Conservation (phyloP, 2,888 invertebrate genomes). For the Diarsia rubi region DNA sequence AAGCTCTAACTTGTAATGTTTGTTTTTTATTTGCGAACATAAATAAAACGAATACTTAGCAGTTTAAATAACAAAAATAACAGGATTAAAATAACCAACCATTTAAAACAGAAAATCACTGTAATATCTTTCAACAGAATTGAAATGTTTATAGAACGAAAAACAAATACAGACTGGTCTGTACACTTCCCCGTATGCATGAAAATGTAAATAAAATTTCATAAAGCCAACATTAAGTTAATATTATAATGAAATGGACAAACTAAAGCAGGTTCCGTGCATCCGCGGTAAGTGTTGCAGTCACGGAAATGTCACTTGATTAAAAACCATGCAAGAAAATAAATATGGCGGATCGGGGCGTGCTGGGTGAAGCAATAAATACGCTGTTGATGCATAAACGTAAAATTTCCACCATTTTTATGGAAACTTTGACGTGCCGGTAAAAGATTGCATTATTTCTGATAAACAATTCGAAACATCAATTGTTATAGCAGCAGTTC, state of each 20-base stretch:
- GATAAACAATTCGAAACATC: not conserved
- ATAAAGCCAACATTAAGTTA: constrained; percentile 25
- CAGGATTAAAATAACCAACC: not conserved
- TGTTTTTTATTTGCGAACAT: not conserved
- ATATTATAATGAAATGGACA: constrained; percentile 64
- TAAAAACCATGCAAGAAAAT: constrained; percentile 76
- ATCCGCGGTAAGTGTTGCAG: constrained; percentile 76
- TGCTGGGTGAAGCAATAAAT: constrained; percentile 53
- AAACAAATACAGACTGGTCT: constrained; percentile 11
- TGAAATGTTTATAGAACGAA: not conserved
- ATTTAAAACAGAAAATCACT: not conserved
- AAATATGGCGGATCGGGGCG: constrained; percentile 67
- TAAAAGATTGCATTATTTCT: not conserved
- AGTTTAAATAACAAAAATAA: not conserved
- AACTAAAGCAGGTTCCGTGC: constrained; percentile 71
- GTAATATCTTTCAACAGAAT: not conserved
- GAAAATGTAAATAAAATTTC: constrained; percentile 29
- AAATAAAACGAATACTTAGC: not conserved
- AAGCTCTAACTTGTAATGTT: not conserved
- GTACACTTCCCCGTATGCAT: not conserved
- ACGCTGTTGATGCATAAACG: constrained; percentile 39
- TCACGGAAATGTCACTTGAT: constrained; percentile 84
- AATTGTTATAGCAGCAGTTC: constrained; percentile 7
- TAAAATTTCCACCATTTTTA: constrained; percentile 26
- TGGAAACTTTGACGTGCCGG: constrained; percentile 13